Evolutionary conservation across 2,113 vertebrate genomes (phyloP).

Genomic region (Cyphomyrus discorhynchus): DNA sequence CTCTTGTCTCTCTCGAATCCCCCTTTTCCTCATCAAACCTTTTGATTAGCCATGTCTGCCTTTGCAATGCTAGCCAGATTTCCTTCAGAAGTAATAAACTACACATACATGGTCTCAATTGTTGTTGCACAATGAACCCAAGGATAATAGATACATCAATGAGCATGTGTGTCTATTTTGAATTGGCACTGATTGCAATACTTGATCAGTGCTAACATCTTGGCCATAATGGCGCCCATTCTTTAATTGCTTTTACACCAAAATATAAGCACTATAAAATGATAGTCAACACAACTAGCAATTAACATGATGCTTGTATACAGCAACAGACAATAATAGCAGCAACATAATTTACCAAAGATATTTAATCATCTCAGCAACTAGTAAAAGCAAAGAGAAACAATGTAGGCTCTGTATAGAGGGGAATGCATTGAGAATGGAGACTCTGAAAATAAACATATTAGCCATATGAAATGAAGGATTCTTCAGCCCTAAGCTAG

Average conservation of each 20-base stretch:
- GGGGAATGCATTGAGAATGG: neutral
- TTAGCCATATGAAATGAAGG: neutral
- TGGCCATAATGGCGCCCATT: neutral
- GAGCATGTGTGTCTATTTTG: neutral
- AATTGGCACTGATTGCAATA: neutral
- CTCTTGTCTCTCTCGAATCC: neutral
- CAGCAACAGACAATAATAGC: neutral
- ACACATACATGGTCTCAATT: neutral
- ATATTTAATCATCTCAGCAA: neutral
- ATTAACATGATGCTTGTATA: neutral
- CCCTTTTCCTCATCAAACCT: neutral
- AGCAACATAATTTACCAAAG: neutral
- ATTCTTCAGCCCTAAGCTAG: neutral
- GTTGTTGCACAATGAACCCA: neutral
- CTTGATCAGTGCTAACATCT: neutral
- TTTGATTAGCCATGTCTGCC: neutral
- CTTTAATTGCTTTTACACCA: neutral
- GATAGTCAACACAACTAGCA: neutral
- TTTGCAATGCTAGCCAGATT: neutral
- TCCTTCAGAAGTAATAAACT: slow-evolving; percentile 4
- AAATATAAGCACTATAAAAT: neutral
- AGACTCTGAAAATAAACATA: neutral
- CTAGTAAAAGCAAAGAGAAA: neutral
- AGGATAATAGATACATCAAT: neutral
- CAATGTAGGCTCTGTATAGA: neutral